Evolutionary conservation across 2,888 invertebrate genomes (phyloP), one percentile per base, ranked within the genome.

Genomic region (Lydus trimaculatus): DNA sequence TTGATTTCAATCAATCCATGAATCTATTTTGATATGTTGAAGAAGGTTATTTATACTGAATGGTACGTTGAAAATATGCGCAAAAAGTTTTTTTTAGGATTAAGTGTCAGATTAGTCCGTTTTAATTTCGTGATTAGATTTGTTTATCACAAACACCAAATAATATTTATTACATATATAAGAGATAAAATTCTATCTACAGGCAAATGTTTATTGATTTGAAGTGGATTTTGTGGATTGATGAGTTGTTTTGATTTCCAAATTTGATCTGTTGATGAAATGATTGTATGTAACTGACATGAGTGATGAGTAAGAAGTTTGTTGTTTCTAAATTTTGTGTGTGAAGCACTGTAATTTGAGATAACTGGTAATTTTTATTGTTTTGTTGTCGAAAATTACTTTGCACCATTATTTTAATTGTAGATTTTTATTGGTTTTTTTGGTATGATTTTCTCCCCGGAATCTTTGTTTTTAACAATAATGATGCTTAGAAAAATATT

Each of bases 191-290:
- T 13, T 43, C 7, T 13, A 13, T 48, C 11, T 48, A 7, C 48
- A 48, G 20, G 11, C 48, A 48, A 48, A 31, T 60, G 31, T 60
- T 60, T 58, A 7, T 43, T 43, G 33, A 31, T 60, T 60, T 60
- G 31, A 60, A 20, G 33, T 60, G 60, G 31, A 60, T 33, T 60
- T 31, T 31, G 60, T 60, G 60, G 60, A 60, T 60, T 60, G 43
- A 48, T 48, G 3, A 6, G n/a, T 6, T 43, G 15, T 17, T 48
- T 48, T 31, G 25, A 28, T 25, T 13, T 20, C 11, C 11, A 31
- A 31, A 23, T n/a, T 60, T 33, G 5, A 60, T 60, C n/a, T 28
- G 1, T 31, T 31, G 0, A 25, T 25, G 1, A 3, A 25, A 8
- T 58, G 25, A 59, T 31, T 0, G n/a, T 25, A n/a, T 31, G 31